A percentile compares a stretch with the other conserved stretches of the same genome.
These are phyloP conservation scores for Ctenopoma multispine DNA, from an alignment of 2,797 vertebrate species.

Conservation along the genomic window DNA sequence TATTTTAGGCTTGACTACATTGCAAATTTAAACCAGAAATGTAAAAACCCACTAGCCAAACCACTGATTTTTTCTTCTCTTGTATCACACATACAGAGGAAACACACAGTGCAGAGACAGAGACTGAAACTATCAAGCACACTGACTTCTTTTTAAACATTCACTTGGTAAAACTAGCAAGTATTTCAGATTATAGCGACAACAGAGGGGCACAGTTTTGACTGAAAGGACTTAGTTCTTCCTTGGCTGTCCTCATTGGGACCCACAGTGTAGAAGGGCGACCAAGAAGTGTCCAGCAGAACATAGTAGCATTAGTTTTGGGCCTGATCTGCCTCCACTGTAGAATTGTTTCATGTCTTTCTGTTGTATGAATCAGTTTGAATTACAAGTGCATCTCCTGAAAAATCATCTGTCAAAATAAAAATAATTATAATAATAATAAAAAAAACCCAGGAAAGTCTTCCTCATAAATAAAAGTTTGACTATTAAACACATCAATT, in stretches of 20 bases:
- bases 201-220: slow-evolving; percentile 50
- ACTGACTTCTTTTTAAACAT: slow-evolving; percentile 64
- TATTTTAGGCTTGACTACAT: slow-evolving; percentile 58
- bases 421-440: background rate
- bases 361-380: slow-evolving; percentile 29
- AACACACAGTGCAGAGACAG: slow-evolving; percentile 47
- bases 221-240: slow-evolving; percentile 48
- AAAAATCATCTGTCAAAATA: slow-evolving; percentile 31
- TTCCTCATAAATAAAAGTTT: slow-evolving; percentile 63
- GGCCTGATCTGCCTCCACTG: slow-evolving; percentile 14
- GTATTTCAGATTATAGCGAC: slow-evolving; percentile 52
- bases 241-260: slow-evolving; percentile 55
- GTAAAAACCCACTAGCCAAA: slow-evolving; percentile 71
- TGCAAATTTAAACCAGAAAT: slow-evolving; percentile 73
- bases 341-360: background rate
- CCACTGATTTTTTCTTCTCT: slow-evolving; percentile 72
- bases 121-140: slow-evolving; percentile 54
- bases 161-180: slow-evolving; percentile 68
- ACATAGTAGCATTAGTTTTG: slow-evolving; percentile 5
- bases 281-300: no score
- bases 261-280: slow-evolving; percentile 63
- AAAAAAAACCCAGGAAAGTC: slow-evolving; percentile 18
- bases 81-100: slow-evolving; percentile 52
- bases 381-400: slow-evolving; percentile 32
- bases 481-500: slow-evolving; percentile 46